Base-by-base conservation (phyloP, 2,797 vertebrate genomes). In the Novumbra hubbsi region DNA sequence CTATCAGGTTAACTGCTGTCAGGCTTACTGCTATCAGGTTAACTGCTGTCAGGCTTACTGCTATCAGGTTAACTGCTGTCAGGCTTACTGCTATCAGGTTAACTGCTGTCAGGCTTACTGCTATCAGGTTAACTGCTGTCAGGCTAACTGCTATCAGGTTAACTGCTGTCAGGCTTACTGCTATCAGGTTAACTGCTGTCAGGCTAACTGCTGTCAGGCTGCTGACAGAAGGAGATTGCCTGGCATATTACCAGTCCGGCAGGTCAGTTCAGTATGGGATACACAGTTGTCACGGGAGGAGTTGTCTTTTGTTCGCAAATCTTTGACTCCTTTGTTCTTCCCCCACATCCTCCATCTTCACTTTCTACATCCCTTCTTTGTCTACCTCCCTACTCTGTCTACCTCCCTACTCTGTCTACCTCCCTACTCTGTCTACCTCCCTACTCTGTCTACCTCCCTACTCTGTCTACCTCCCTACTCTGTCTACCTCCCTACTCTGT, bases 91-190 rank as follows among this genome's bases (percentile, higher is more conserved):
- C n/a, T n/a, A n/a, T n/a, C n/a, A n/a, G n/a, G n/a, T n/a, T n/a
- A 93, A 92, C 93, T 94, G 72, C 63, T 52, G 62, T 88, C 89
- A 45, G 41, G 83, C 89, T n/a, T n/a, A n/a, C n/a, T n/a, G n/a
- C n/a, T n/a, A n/a, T n/a, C n/a, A n/a, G n/a, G n/a, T n/a, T n/a
- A n/a, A n/a, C n/a, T n/a, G n/a, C n/a, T n/a, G n/a, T n/a, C n/a
- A n/a, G n/a, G n/a, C n/a, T n/a, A n/a, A n/a, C n/a, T n/a, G n/a
- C n/a, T n/a, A n/a, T n/a, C n/a, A n/a, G n/a, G n/a, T n/a, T n/a
- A n/a, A n/a, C n/a, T n/a, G n/a, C n/a, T n/a, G n/a, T n/a, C n/a
- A n/a, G n/a, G n/a, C n/a, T n/a, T n/a, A n/a, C n/a, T n/a, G n/a
- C n/a, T n/a, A n/a, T n/a, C n/a, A n/a, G n/a, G n/a, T n/a, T n/a